Conservation (phyloP, 2,797 vertebrate species). For the Oceanodroma leucorhoa region DNA sequence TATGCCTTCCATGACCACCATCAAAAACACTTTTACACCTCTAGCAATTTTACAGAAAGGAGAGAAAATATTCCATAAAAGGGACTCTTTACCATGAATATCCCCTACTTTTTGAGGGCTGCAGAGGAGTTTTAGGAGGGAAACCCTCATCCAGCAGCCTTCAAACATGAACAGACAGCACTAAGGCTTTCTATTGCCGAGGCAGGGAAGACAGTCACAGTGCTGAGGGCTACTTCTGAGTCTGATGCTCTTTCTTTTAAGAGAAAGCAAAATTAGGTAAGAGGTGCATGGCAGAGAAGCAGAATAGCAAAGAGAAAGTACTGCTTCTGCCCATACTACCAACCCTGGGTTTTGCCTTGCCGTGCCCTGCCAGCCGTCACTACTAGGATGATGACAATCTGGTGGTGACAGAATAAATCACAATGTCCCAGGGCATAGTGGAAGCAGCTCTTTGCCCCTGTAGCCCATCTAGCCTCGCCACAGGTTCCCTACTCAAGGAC, state of each 20-base stretch:
- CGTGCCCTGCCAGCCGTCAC: background rate
- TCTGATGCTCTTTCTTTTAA: background rate
- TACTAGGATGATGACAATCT: background rate
- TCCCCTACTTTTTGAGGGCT: background rate
- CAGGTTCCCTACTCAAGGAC: background rate
- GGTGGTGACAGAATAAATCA: background rate
- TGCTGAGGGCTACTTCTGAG: background rate
- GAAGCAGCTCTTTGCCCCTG: background rate
- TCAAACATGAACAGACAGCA: background rate
- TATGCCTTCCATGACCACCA: background rate
- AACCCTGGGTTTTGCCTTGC: background rate
- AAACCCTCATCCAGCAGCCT: background rate
- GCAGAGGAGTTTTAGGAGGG: background rate
- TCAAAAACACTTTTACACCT: background rate
- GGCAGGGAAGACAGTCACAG: background rate
- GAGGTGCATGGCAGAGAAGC: background rate
- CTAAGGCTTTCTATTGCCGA: background rate
- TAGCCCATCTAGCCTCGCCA: background rate
- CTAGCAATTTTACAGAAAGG: background rate
- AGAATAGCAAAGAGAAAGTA: background rate
- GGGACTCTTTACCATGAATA: background rate
- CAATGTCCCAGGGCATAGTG: background rate
- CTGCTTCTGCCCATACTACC: background rate
- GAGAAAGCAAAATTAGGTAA: background rate
- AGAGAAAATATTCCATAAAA: background rate